Conservation (phyloP, 2,888 invertebrate species). For the Brachylomia viminalis region DNA sequence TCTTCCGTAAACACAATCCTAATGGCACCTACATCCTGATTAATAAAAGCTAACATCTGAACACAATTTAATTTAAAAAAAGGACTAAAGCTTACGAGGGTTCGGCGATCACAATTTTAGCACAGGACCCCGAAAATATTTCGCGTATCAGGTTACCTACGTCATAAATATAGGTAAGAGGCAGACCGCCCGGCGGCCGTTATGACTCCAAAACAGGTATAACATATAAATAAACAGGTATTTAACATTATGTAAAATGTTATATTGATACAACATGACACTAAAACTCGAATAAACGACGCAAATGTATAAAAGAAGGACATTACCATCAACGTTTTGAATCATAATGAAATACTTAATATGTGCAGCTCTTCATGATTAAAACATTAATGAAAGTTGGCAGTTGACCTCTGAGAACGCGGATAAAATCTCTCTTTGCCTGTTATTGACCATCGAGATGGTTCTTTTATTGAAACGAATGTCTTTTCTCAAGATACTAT, state of each 20-base stretch:
- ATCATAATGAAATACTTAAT: slow-evolving; percentile 35
- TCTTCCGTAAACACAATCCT: background rate
- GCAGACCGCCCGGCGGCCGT: slow-evolving; percentile 68
- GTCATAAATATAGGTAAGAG: slow-evolving; percentile 51
- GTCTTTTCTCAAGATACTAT: background rate
- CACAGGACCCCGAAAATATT: slow-evolving; percentile 34
- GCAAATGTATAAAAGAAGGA: slow-evolving; percentile 52
- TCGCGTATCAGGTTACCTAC: slow-evolving; percentile 40
- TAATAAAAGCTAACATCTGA: background rate
- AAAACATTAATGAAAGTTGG: slow-evolving; percentile 47
- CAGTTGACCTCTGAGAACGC: slow-evolving; percentile 22
- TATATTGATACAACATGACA: slow-evolving; percentile 48
- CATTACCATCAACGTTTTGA: slow-evolving; percentile 48
- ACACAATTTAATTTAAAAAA: slow-evolving; percentile 1
- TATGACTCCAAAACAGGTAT: slow-evolving; percentile 56
- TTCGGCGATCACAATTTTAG: background rate
- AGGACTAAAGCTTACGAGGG: background rate
- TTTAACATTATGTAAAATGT: slow-evolving; percentile 44
- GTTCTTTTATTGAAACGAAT: slow-evolving; percentile 18
- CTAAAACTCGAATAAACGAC: slow-evolving; percentile 54
- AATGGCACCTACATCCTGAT: background rate
- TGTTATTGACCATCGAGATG: background rate
- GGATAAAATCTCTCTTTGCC: slow-evolving; percentile 8
- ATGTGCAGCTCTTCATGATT: slow-evolving; percentile 43
- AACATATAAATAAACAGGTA: slow-evolving; percentile 53